These are phyloP conservation scores for Helostoma temminkii DNA, from an alignment of 2,797 vertebrate genomes.

Conservation along the genomic window DNA sequence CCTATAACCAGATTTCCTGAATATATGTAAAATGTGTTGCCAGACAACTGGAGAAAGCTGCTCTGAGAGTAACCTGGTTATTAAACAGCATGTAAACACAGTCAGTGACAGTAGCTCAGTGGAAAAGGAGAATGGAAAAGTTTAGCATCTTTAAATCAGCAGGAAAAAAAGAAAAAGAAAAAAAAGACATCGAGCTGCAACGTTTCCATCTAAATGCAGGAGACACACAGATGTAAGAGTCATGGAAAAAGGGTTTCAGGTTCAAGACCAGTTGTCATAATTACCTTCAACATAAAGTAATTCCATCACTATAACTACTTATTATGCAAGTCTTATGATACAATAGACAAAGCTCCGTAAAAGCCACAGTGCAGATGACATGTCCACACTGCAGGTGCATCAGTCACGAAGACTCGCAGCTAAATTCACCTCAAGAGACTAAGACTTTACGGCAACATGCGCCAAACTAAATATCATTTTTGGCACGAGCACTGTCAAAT, in stretches of 20 bases:
- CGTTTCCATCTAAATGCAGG: constrained; percentile 4
- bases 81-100: too few relatives aligned
- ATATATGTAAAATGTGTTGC: too few relatives aligned
- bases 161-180: too few relatives aligned
- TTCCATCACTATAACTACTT: background rate
- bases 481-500: background rate
- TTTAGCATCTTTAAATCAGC: background rate
- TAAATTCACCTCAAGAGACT: constrained; percentile 11
- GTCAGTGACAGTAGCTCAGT: too few relatives aligned
- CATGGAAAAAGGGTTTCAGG: background rate
- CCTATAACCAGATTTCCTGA: too few relatives aligned
- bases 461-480: constrained; percentile 20
- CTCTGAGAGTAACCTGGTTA: too few relatives aligned
- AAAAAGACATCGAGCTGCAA: too few relatives aligned
- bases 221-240: constrained; percentile 2
- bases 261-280: constrained; percentile 1
- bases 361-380: background rate
- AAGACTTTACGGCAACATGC: background rate
- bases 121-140: too few relatives aligned
- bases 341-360: background rate
- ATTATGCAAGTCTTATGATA: background rate
- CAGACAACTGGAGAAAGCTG: too few relatives aligned
- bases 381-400: constrained; percentile 29
- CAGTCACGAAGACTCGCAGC: background rate
- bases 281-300: constrained; percentile 10